Conservation (phyloP, 2,888 invertebrate species). For the Ophioninae sp. region DNA sequence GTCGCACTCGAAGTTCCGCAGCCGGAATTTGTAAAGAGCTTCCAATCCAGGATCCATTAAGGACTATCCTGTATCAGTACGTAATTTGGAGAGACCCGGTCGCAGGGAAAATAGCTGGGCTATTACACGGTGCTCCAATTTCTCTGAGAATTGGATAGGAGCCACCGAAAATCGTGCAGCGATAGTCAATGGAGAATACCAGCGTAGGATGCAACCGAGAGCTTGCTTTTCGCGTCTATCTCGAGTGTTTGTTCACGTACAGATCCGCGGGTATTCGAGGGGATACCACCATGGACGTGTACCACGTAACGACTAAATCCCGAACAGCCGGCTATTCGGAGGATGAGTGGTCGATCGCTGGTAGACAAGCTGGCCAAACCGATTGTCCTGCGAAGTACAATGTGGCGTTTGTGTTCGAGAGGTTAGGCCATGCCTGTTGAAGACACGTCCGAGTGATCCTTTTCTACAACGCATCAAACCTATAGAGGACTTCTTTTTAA, state of each 20-base stretch:
- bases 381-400: slow-evolving; percentile 42
- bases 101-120: slow-evolving; percentile 10
- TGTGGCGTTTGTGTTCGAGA: slow-evolving; percentile 37
- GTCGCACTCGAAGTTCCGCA: too few relatives aligned
- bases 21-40: background rate
- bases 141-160: slow-evolving; percentile 50
- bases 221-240: slow-evolving; percentile 28
- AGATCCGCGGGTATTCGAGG: slow-evolving; percentile 30
- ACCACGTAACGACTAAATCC: slow-evolving; percentile 43
- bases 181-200: slow-evolving; percentile 48
- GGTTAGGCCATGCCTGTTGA: slow-evolving; percentile 3
- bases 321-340: slow-evolving; percentile 25
- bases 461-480: background rate
- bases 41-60: slow-evolving; percentile 31
- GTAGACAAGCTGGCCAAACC: background rate
- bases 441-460: slow-evolving; percentile 10
- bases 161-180: slow-evolving; percentile 53
- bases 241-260: slow-evolving; percentile 28
- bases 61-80: background rate
- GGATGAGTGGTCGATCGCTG: slow-evolving; percentile 7
- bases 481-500: background rate
- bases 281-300: slow-evolving; percentile 13
- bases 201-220: slow-evolving; percentile 28
- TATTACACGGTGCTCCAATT: slow-evolving; percentile 50
- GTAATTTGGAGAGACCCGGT: slow-evolving; percentile 20